Conservation (phyloP, 2,888 invertebrate species). For the Trileptium ribeirensis region DNA sequence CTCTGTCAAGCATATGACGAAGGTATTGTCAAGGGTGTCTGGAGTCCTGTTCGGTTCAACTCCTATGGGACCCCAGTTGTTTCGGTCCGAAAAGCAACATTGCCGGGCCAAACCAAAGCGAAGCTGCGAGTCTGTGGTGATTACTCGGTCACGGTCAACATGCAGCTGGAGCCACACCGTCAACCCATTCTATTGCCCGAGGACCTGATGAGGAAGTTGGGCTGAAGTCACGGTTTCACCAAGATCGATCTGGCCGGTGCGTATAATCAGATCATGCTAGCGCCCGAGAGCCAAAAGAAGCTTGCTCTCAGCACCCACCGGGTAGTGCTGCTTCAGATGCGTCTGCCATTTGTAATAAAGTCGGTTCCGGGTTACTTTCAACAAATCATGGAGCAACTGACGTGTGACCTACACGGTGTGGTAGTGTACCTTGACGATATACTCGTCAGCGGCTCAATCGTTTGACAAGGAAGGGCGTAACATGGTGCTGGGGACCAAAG, state of each 20-base stretch:
- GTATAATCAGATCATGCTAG: slow-evolving; percentile 1
- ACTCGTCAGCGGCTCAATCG: background rate
- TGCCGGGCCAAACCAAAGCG: slow-evolving; percentile 1
- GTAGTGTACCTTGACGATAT: slow-evolving; percentile 26
- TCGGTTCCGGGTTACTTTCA: slow-evolving; percentile 28
- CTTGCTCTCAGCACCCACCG: slow-evolving; percentile 25
- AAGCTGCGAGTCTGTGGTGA: slow-evolving; percentile 14
- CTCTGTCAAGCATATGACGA: background rate
- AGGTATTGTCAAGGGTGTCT: slow-evolving; percentile 8
- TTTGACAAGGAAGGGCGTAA: background rate
- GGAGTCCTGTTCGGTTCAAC: background rate
- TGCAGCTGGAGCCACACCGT: background rate
- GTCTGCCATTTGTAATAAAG: slow-evolving; percentile 23
- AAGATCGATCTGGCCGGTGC: background rate
- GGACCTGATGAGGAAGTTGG: background rate
- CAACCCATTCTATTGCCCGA: background rate
- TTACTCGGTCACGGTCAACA: background rate
- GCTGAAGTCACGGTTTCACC: background rate
- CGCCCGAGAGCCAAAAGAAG: background rate
- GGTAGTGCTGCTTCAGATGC: slow-evolving; percentile 24
- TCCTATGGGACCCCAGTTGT: background rate
- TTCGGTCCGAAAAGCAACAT: background rate
- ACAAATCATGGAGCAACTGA: slow-evolving; percentile 28
- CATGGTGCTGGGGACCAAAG: background rate
- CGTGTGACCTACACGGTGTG: slow-evolving; percentile 18